Conservation (phyloP, 2,888 invertebrate genomes). For the Branchinecta sandiegonensis region DNA sequence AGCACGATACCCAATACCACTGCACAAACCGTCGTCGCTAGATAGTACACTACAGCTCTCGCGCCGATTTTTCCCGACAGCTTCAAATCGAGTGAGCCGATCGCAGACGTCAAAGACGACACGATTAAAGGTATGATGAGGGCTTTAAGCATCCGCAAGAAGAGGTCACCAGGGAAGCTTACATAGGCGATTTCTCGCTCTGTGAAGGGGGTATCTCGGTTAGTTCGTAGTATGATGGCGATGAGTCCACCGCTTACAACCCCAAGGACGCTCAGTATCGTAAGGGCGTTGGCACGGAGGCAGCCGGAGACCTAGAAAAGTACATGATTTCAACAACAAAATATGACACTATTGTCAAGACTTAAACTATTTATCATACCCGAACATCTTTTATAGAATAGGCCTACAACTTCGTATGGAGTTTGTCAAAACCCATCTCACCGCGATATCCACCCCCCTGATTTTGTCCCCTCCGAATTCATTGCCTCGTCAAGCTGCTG, state of each 20-base stretch:
- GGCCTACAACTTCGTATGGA: no score
- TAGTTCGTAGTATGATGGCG: conserved; percentile 50
- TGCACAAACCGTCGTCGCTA: conserved; percentile 77
- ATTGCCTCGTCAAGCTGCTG: no score
- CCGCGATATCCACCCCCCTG: no score
- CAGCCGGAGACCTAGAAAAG: conserved; percentile 34
- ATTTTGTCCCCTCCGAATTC: no score
- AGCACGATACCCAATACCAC: conserved; percentile 79
- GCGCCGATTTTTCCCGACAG: conserved; percentile 75
- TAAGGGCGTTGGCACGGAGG: conserved; percentile 57
- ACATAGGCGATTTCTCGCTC: conserved; percentile 33
- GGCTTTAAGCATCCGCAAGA: conserved; percentile 87
- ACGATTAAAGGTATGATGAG: conserved; percentile 85
- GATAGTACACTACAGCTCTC: conserved; percentile 77
- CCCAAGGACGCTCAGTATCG: conserved; percentile 62
- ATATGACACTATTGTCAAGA: no score
- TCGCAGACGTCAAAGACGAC: conserved; percentile 77
- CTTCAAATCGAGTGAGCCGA: conserved; percentile 76
- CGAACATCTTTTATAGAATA: no score
- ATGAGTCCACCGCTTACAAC: conserved; percentile 59
- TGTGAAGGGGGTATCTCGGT: conserved; percentile 44
- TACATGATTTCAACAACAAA: no score
- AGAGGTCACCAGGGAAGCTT: conserved; percentile 58
- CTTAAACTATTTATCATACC: no score
- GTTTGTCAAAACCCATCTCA: no score